Conservation (phyloP, 1,140 invertebrate genomes). For the Drosophila mojavensis region DNA sequence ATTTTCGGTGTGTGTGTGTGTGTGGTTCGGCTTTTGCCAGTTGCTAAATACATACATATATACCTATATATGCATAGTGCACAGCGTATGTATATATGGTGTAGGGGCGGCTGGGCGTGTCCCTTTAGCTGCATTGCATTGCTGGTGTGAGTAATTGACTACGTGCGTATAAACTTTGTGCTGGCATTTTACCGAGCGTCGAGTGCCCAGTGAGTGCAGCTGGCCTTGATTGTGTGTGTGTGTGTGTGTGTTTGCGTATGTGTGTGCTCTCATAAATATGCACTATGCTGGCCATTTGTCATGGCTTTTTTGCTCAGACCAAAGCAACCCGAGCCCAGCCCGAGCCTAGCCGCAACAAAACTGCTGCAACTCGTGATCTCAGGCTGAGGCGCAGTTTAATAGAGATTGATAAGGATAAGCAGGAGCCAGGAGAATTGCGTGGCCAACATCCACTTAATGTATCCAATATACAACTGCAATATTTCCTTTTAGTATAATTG, state of each 20-base stretch:
- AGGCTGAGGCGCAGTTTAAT: conserved; percentile 53
- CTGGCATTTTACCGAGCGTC: conserved; percentile 65
- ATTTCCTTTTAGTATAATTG: background rate
- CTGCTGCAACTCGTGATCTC: conserved; percentile 28
- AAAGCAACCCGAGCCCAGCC: conserved; percentile 19
- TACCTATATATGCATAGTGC: conserved; percentile 16
- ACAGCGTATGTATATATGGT: background rate
- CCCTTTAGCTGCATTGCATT: conserved; percentile 12
- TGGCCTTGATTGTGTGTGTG: conserved; percentile 51
- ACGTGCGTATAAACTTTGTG: conserved; percentile 80
- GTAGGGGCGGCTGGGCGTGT: conserved; percentile 27
- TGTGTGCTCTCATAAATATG: conserved; percentile 68
- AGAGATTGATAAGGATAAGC: conserved; percentile 71
- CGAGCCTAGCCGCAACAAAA: conserved; percentile 8
- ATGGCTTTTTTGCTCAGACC: conserved; percentile 50
- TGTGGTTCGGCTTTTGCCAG: conserved; percentile 5
- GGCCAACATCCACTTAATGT: background rate
- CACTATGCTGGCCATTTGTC: conserved; percentile 77
- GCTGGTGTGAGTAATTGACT: conserved; percentile 76
- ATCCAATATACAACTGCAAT: background rate
- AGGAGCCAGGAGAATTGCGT: background rate
- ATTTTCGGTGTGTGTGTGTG: conserved; percentile 32
- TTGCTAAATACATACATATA: background rate
- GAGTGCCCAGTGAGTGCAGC: conserved; percentile 50
- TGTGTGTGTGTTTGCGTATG: conserved; percentile 33